phyloP scores from a whole-genome alignment of 2,888 invertebrate species.

The Tinea pellionella region DNA sequence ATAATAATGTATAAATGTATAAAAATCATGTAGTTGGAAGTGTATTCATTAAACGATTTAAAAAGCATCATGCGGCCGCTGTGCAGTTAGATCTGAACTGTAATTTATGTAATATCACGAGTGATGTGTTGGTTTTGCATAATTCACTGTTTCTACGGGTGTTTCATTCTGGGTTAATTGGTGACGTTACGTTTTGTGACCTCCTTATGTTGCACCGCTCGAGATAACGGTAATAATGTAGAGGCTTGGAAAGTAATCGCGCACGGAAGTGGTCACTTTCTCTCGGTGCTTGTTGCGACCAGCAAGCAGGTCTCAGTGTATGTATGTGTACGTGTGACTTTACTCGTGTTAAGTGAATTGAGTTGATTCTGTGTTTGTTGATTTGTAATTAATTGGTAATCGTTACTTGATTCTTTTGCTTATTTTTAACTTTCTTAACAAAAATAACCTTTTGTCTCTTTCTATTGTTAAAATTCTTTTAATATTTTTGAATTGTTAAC shows the following conservation, averaged over 20 bases:
- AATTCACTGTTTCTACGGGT: conserved; percentile 2
- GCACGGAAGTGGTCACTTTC: conserved; percentile 53
- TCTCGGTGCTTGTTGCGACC: conserved; percentile 27
- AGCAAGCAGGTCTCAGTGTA: conserved; percentile 2
- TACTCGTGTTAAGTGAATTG: background rate
- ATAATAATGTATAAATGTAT: no score
- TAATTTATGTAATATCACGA: background rate
- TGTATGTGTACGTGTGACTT: background rate
- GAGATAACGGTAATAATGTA: conserved; percentile 43
- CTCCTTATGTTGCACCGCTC: conserved; percentile 30
- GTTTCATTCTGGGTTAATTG: conserved; percentile 11
- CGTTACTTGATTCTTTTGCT: no score
- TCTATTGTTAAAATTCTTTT: no score
- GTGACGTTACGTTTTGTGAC: conserved; percentile 1
- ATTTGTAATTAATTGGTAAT: no score
- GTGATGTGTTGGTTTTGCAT: background rate
- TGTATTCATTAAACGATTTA: no score
- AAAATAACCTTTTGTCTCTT: no score
- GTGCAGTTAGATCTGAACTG: no score
- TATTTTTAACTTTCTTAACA: no score
- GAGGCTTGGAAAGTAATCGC: conserved; percentile 46
- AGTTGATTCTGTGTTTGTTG: no score
- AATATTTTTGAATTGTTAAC: no score
- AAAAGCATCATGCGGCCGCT: no score
- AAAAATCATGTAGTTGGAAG: no score